Percentiles rank a stretch among this genome's conserved stretches.
These are phyloP conservation scores for Mormoops blainvillei DNA, from an alignment of 2,113 vertebrate genomes.

Conservation along the genomic window DNA sequence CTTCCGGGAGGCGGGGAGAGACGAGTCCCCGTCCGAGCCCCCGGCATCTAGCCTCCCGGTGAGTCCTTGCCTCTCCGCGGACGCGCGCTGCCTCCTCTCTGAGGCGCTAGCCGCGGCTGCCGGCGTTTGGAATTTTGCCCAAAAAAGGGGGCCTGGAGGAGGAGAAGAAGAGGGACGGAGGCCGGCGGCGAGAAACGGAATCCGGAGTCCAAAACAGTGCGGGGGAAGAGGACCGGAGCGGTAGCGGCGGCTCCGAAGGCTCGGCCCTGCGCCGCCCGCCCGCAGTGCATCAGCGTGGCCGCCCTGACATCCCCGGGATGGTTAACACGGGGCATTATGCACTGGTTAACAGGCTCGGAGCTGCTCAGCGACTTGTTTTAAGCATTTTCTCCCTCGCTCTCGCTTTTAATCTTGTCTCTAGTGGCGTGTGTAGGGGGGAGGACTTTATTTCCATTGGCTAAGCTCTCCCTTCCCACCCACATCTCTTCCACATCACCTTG, in stretches of 20 bases:
- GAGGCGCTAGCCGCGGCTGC: not conserved
- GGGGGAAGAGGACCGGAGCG: not conserved
- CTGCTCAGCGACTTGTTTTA: slow-evolving; percentile 71
- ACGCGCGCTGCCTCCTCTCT: slow-evolving; percentile 29
- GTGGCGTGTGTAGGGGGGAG: slow-evolving; percentile 82
- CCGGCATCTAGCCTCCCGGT: not conserved
- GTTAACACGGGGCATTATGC: slow-evolving; percentile 68
- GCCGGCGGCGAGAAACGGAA: slow-evolving; percentile 30
- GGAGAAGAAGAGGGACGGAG: slow-evolving; percentile 40
- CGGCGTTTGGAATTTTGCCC: slow-evolving; percentile 60
- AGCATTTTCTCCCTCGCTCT: slow-evolving; percentile 72
- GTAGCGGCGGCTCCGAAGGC: not conserved
- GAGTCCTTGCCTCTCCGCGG: not conserved
- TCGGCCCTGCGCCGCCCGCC: slow-evolving; percentile 22
- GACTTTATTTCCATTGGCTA: slow-evolving; percentile 85
- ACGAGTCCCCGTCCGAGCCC: not conserved
- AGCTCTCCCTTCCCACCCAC: slow-evolving; percentile 85
- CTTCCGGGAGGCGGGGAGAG: not conserved
- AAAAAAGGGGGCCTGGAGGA: slow-evolving; percentile 37
- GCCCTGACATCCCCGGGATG: slow-evolving; percentile 56
- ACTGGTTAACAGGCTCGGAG: slow-evolving; percentile 72
- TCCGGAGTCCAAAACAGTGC: slow-evolving; percentile 46
- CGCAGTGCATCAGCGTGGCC: slow-evolving; percentile 61
- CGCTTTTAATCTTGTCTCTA: slow-evolving; percentile 79
- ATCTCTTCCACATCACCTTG: slow-evolving; percentile 88